phyloP scores from a whole-genome alignment of 1,140 invertebrate genomes.

The Drosophila seguyi region DNA sequence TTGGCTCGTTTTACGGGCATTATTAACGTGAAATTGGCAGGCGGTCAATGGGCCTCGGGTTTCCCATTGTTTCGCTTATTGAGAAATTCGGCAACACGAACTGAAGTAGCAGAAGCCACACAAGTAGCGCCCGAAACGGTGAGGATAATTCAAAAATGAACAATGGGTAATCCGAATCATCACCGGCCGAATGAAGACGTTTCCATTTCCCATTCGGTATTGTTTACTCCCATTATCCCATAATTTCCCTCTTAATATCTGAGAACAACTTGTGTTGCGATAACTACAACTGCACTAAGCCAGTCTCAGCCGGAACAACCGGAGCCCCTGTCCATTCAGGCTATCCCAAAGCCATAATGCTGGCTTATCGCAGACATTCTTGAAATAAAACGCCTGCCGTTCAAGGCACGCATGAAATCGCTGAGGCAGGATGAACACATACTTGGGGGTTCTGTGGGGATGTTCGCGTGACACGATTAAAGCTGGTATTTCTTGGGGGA shows the following conservation, averaged over 20 bases:
- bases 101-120: conserved; percentile 37
- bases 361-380: conserved; percentile 65
- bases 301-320: conserved; percentile 12
- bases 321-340: conserved; percentile 13
- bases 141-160: conserved; percentile 19
- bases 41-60: conserved; percentile 48
- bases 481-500: neutral
- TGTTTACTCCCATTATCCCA: conserved; percentile 29
- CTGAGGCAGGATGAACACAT: conserved; percentile 29
- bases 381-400: conserved; percentile 53
- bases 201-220: conserved; percentile 31
- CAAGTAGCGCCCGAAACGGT: conserved; percentile 34
- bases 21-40: conserved; percentile 59
- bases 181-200: conserved; percentile 28
- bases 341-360: conserved; percentile 54
- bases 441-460: conserved; percentile 2
- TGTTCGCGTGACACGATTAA: conserved; percentile 32
- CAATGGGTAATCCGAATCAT: conserved; percentile 53
- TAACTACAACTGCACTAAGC: conserved; percentile 37
- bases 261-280: conserved; percentile 35
- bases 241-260: conserved; percentile 34
- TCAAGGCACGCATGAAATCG: conserved; percentile 58
- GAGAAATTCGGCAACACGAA: conserved; percentile 23
- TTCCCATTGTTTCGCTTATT: conserved; percentile 54
- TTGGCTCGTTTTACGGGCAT: conserved; percentile 76